Conservation (phyloP, 1,140 invertebrate species). For the Gonioctena quinquepunctata region DNA sequence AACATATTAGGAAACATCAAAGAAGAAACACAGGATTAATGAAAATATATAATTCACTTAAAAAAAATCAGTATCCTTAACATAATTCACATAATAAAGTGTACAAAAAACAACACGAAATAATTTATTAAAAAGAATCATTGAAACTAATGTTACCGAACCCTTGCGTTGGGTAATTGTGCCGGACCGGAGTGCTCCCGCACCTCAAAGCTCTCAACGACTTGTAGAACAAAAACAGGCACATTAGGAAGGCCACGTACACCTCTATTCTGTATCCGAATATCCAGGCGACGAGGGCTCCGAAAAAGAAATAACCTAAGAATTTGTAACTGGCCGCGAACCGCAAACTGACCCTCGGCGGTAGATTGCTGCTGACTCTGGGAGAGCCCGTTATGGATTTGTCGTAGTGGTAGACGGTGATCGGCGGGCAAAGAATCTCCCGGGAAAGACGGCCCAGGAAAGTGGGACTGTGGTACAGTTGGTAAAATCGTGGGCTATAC, state of each 20-base stretch:
- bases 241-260: constrained; percentile 38
- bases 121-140: constrained; percentile 36
- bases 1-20: constrained; percentile 49
- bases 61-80: constrained; percentile 3
- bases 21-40: constrained; percentile 48
- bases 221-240: constrained; percentile 39
- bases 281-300: constrained; percentile 31
- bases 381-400: constrained; percentile 62
- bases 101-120: neutral
- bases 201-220: constrained; percentile 32
- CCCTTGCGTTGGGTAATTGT: constrained; percentile 39
- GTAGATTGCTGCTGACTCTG: constrained; percentile 61
- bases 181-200: constrained; percentile 20
- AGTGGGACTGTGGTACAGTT: constrained; percentile 65
- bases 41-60: neutral
- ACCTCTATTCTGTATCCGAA: constrained; percentile 37
- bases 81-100: neutral
- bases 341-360: constrained; percentile 72
- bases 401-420: constrained; percentile 62
- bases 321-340: constrained; percentile 68
- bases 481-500: constrained; percentile 66
- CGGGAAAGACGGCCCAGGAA: constrained; percentile 67
- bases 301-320: constrained; percentile 52
- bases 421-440: constrained; percentile 68
- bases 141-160: constrained; percentile 46